Evolutionary conservation across 1,140 invertebrate genomes (phyloP).

Genomic region (Probaryconus sp.): DNA sequence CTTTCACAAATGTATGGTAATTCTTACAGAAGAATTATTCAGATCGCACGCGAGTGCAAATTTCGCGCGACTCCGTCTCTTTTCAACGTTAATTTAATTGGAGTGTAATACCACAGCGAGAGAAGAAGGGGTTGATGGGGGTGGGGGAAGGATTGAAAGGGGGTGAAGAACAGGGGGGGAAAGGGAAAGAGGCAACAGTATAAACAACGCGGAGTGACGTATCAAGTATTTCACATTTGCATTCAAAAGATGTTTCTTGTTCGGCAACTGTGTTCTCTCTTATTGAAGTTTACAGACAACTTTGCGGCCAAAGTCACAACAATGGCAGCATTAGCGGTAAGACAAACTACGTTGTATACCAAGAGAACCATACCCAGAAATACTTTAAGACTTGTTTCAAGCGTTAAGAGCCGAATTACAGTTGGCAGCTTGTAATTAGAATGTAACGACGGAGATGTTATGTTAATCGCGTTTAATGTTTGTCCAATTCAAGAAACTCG

Average conservation of each 20-base stretch:
- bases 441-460: conserved; percentile 26
- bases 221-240: conserved; percentile 42
- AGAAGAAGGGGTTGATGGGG: no score
- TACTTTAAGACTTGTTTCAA: conserved; percentile 43
- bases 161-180: no score
- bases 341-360: conserved; percentile 13
- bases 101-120: conserved; percentile 10
- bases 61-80: not conserved
- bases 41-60: conserved; percentile 2
- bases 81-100: conserved; percentile 26
- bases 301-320: conserved; percentile 30
- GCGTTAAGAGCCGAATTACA: conserved; percentile 32
- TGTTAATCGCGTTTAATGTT: conserved; percentile 36
- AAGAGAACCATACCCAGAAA: conserved; percentile 4
- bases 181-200: no score
- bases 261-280: conserved; percentile 25
- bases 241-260: conserved; percentile 36
- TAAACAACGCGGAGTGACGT: conserved; percentile 21
- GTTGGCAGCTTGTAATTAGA: conserved; percentile 33
- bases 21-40: not conserved
- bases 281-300: conserved; percentile 37
- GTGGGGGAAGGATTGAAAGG: no score
- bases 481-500: conserved; percentile 20
- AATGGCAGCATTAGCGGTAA: conserved; percentile 19
- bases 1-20: not conserved